Evolutionary conservation across 2,888 invertebrate species (phyloP).

Genomic region (Luperina testacea): DNA sequence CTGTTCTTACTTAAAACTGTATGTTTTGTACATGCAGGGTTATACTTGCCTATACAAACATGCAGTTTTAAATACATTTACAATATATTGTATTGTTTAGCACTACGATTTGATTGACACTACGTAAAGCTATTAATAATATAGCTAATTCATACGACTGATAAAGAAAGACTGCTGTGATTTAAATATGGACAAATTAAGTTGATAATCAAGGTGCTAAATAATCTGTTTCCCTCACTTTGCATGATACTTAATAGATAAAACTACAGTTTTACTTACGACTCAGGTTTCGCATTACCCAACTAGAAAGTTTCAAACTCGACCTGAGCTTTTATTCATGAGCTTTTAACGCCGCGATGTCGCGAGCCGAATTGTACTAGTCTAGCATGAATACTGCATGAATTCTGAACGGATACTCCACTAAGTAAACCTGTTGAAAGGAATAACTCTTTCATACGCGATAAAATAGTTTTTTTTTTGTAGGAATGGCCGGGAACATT

Average conservation of each 20-base stretch:
- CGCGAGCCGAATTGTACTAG: conserved; percentile 5
- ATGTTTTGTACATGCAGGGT: not conserved
- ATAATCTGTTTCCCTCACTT: not conserved
- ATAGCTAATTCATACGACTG: not conserved
- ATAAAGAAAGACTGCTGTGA: not conserved
- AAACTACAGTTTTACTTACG: not conserved
- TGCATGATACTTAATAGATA: not conserved
- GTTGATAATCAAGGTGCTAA: not conserved
- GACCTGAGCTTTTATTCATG: conserved; percentile 6
- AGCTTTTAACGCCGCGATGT: conserved; percentile 14
- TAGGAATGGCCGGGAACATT: not conserved
- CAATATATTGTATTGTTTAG: not conserved
- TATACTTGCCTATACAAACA: not conserved
- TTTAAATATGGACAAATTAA: not conserved
- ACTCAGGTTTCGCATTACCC: not conserved
- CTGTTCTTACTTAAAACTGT: not conserved
- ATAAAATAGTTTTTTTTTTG: not conserved
- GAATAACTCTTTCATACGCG: not conserved
- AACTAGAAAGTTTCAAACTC: conserved; percentile 6
- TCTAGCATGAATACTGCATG: conserved; percentile 18
- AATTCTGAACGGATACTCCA: not conserved
- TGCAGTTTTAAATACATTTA: not conserved
- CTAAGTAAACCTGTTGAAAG: conserved; percentile 6
- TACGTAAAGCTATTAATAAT: too few species aligned
- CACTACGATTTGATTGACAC: too few species aligned